Evolutionary conservation across 2,797 vertebrate species (phyloP).

Genomic region (Sorex maritimensis): DNA sequence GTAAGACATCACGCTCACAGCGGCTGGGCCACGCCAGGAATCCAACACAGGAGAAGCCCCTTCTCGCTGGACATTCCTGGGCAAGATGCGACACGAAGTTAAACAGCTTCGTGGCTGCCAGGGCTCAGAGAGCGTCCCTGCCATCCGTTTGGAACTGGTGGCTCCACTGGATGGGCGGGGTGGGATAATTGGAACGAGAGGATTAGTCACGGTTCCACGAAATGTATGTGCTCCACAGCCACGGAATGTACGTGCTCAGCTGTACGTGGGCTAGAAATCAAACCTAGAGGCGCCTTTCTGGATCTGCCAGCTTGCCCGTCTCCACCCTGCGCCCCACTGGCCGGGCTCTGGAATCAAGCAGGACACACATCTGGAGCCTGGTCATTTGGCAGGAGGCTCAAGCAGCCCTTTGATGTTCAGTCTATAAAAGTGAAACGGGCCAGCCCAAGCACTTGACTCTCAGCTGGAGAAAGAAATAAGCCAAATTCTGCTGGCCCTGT

Average conservation of each 20-base stretch:
- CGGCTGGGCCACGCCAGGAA: not conserved
- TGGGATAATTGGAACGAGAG: constrained; percentile 38
- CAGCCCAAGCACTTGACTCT: no score
- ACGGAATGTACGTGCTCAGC: constrained; percentile 8
- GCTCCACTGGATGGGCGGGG: not conserved
- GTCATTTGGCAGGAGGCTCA: no score
- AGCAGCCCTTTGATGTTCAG: no score
- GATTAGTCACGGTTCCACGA: constrained; percentile 46
- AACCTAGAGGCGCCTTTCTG: constrained; percentile 35
- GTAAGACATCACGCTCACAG: not conserved
- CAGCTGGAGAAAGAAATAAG: no score
- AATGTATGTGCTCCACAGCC: constrained; percentile 19
- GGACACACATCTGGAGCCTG: no score
- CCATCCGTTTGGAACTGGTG: not conserved
- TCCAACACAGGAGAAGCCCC: fast-evolving
- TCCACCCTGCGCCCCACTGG: no score
- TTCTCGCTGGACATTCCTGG: not conserved
- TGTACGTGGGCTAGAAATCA: constrained; percentile 47
- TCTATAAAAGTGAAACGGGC: no score
- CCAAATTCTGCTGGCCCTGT: no score
- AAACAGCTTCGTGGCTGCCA: not conserved
- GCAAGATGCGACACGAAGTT: no score
- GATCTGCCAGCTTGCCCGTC: not conserved
- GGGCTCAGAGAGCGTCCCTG: not conserved
- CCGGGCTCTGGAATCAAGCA: no score